Evolutionary conservation across 1,140 invertebrate species (phyloP).

Genomic region (Cotesia typhae): DNA sequence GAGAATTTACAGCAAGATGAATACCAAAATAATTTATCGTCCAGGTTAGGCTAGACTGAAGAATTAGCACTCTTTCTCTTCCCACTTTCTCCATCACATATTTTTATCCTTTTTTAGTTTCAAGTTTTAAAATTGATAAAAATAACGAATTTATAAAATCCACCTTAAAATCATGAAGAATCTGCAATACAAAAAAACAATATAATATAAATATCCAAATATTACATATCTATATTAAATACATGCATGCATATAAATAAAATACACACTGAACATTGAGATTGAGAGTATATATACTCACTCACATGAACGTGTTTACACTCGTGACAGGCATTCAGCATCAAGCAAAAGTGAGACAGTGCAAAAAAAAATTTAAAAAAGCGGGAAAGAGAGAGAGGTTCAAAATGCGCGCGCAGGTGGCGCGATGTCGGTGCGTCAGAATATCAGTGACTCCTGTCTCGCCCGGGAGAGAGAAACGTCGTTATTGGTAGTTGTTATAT

Average conservation of each 20-base stretch:
- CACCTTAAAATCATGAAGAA: too few species aligned
- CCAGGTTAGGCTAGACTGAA: conserved; percentile 17
- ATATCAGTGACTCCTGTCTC: conserved; percentile 45
- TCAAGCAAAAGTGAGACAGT: conserved; percentile 6
- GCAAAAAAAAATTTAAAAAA: conserved; percentile 2
- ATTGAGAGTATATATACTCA: too few species aligned
- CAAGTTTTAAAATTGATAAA: neutral
- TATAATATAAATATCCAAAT: too few species aligned
- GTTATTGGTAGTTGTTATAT: neutral
- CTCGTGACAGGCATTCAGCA: neutral
- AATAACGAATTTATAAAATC: too few species aligned
- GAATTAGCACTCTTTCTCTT: neutral
- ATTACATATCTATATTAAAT: too few species aligned
- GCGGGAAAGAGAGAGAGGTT: conserved; percentile 20
- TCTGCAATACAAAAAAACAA: too few species aligned
- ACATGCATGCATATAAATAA: too few species aligned
- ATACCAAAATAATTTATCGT: neutral
- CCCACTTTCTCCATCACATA: neutral
- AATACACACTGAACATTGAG: too few species aligned
- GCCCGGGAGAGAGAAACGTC: conserved; percentile 39
- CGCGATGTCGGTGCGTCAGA: conserved; percentile 62
- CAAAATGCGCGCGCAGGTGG: conserved; percentile 61
- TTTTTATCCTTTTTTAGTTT: neutral
- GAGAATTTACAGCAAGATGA: neutral
- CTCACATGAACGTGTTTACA: neutral